Evolutionary conservation across 2,797 vertebrate genomes (phyloP).

Genomic region (Dicrostonyx torquatus): DNA sequence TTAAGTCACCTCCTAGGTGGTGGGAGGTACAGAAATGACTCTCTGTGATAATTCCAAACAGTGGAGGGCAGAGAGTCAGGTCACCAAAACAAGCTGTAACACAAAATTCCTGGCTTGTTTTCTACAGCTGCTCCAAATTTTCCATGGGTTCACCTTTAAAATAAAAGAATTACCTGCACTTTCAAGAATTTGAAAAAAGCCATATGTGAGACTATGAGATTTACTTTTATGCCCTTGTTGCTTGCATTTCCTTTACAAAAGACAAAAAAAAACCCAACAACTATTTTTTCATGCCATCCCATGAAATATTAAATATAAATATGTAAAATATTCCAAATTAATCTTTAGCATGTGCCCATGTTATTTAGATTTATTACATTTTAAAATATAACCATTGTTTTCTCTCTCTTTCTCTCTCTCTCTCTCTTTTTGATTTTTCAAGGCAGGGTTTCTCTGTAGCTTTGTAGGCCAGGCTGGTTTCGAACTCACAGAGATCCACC

Average conservation of each 20-base stretch:
- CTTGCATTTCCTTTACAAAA: constrained; percentile 61
- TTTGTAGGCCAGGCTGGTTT: no score
- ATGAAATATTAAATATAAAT: no score
- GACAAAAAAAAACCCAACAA: neutral
- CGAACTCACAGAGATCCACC: no score
- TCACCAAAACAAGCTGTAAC: constrained; percentile 60
- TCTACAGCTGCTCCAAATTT: constrained; percentile 82
- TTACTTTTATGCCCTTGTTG: constrained; percentile 56
- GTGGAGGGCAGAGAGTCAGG: constrained; percentile 42
- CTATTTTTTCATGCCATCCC: neutral
- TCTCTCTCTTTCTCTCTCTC: constrained; percentile 67
- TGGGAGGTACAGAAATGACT: constrained; percentile 49
- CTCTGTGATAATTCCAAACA: constrained; percentile 78
- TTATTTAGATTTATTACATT: constrained; percentile 72
- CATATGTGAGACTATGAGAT: constrained; percentile 73
- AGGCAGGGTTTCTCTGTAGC: no score
- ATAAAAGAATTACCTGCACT: constrained; percentile 76
- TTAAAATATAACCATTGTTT: constrained; percentile 66
- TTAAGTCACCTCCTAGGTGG: constrained; percentile 31
- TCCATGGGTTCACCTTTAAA: constrained; percentile 79
- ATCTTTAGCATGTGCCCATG: constrained; percentile 71
- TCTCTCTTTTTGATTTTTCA: neutral
- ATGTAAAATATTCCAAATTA: constrained; percentile 75
- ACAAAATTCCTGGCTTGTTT: constrained; percentile 63
- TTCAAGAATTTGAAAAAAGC: constrained; percentile 82